A percentile compares a stretch with the other conserved stretches of the same genome.
These are phyloP conservation scores for Muscicapa striata DNA, from an alignment of 2,797 vertebrate species.

Conservation along the genomic window DNA sequence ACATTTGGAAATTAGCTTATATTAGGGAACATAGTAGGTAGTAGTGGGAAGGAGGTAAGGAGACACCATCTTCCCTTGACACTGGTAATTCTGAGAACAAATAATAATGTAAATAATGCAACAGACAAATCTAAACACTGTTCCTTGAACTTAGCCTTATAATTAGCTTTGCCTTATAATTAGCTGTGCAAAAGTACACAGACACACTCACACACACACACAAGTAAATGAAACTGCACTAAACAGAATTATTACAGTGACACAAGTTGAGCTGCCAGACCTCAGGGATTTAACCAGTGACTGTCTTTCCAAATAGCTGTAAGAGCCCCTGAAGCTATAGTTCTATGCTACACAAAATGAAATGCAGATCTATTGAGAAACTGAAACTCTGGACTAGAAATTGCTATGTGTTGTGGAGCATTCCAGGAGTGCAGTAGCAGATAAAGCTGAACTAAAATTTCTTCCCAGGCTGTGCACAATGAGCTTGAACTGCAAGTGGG, in stretches of 20 bases:
- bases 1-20: not conserved
- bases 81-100: not conserved
- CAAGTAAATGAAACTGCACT: not conserved
- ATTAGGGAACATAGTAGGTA: accelerated
- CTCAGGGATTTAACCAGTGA: not conserved
- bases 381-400: not conserved
- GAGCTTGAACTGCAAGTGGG: not conserved
- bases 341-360: not conserved
- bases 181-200: not conserved
- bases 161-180: not conserved
- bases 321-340: not conserved
- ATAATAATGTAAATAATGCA: not conserved
- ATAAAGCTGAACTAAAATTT: not conserved
- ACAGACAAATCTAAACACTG: not conserved
- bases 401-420: accelerated
- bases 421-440: not conserved
- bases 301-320: not conserved
- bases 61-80: not conserved
- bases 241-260: not conserved
- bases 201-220: not conserved
- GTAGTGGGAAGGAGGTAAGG: not conserved
- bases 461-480: not conserved
- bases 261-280: not conserved
- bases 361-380: not conserved
- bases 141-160: not conserved